These are phyloP conservation scores for Poecilobothrus nobilitatus DNA, from an alignment of 2,888 invertebrate genomes.

Conservation along the genomic window DNA sequence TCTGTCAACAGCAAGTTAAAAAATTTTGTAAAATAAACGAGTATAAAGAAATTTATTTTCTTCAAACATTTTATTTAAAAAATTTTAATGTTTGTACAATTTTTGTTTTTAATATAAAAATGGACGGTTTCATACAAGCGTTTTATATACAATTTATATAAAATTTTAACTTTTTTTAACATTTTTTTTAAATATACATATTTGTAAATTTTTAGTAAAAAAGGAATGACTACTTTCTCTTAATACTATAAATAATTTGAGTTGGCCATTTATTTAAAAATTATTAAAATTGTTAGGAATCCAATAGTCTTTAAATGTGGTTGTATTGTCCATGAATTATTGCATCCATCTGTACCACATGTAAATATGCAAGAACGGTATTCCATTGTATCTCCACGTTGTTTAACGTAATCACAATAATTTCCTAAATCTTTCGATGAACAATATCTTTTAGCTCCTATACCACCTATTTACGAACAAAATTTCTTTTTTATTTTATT, in stretches of 20 bases:
- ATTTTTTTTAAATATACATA: no score
- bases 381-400: slow-evolving; percentile 73
- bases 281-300: not conserved
- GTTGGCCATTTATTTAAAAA: not conserved
- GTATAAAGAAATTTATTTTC: no score
- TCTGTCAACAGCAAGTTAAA: no score
- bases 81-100: not conserved
- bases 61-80: not conserved
- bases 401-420: slow-evolving; percentile 78
- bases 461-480: slow-evolving; percentile 55
- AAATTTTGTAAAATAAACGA: no score
- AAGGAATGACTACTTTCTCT: not conserved
- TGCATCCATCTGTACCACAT: slow-evolving; percentile 75
- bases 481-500: no score
- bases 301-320: not conserved
- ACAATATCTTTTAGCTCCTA: slow-evolving; percentile 81
- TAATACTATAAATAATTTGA: no score
- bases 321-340: slow-evolving; percentile 45
- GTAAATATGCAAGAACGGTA: slow-evolving; percentile 85
- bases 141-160: not conserved
- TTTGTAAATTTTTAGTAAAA: no score
- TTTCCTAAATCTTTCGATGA: slow-evolving; percentile 79
- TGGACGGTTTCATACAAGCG: not conserved
- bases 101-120: not conserved
- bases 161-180: not conserved